Percentiles rank a stretch among this genome's conserved stretches.
Evolutionary conservation across 2,888 invertebrate genomes (phyloP).

Genomic region (Meganola albula): DNA sequence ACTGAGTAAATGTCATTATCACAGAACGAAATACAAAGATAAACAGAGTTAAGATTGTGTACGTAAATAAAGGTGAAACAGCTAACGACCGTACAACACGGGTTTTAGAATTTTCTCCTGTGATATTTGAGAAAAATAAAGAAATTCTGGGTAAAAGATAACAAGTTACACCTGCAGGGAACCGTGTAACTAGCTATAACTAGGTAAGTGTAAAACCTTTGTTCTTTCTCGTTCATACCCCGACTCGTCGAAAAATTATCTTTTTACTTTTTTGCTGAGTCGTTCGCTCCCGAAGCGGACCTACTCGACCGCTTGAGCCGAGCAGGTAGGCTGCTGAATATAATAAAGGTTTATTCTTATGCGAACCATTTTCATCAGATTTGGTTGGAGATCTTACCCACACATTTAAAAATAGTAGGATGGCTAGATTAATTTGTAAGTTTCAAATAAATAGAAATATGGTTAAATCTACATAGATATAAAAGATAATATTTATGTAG

Average conservation of each 20-base stretch:
- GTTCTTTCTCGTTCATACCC: slow-evolving; percentile 61
- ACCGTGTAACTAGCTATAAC: slow-evolving; percentile 64
- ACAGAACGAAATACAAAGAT: slow-evolving; percentile 22
- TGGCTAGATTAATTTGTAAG: no score
- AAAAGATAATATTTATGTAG: no score
- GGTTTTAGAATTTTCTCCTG: slow-evolving; percentile 40
- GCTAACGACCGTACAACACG: slow-evolving; percentile 40
- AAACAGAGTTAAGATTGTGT: no score
- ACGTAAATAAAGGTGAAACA: no score
- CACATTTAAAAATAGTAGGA: no score
- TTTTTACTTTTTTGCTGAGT: slow-evolving; percentile 70
- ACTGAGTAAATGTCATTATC: no score
- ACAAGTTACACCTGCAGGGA: slow-evolving; percentile 69
- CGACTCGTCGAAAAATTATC: slow-evolving; percentile 68
- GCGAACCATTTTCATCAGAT: no score
- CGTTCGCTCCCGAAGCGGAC: slow-evolving; percentile 51
- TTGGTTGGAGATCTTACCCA: no score
- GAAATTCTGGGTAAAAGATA: slow-evolving; percentile 60
- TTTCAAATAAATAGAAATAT: no score
- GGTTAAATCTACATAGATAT: no score
- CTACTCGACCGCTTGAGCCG: slow-evolving; percentile 45
- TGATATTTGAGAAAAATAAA: slow-evolving; percentile 45
- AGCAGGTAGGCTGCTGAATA: slow-evolving; percentile 65
- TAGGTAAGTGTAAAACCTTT: slow-evolving; percentile 67
- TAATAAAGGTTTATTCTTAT: slow-evolving; percentile 51